Evolutionary conservation across 2,888 invertebrate genomes (phyloP).

Genomic region (Electrophaes corylata): DNA sequence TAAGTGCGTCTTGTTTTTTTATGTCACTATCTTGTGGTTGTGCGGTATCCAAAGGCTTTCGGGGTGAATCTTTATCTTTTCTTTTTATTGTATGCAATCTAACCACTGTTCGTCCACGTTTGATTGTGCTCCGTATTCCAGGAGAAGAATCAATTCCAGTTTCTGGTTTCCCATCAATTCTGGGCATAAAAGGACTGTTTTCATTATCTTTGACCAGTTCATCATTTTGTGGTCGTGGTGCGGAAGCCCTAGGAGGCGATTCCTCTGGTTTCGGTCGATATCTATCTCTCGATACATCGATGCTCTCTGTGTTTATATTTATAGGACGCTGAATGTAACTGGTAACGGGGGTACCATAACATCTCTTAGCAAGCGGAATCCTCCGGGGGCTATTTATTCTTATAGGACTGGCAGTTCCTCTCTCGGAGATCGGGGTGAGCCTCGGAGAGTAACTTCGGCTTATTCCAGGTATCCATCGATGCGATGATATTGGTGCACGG

Average conservation of each 20-base stretch:
- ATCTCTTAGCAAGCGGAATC: conserved; percentile 79
- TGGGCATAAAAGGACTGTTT: conserved; percentile 73
- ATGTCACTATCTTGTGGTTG: conserved; percentile 42
- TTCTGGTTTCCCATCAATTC: conserved; percentile 74
- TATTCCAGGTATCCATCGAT: conserved; percentile 65
- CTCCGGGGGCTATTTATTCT: conserved; percentile 76
- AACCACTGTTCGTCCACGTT: conserved; percentile 89
- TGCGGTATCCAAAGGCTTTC: conserved; percentile 55
- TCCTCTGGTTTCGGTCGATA: conserved; percentile 72
- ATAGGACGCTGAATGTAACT: conserved; percentile 85
- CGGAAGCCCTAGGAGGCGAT: conserved; percentile 39
- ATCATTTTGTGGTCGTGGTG: conserved; percentile 51
- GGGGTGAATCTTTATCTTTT: conserved; percentile 77
- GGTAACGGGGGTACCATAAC: conserved; percentile 68
- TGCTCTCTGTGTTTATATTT: conserved; percentile 92
- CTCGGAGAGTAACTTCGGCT: conserved; percentile 88
- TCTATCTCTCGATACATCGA: conserved; percentile 90
- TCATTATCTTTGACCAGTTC: conserved; percentile 59
- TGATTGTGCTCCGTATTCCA: conserved; percentile 84
- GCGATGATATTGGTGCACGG: conserved; percentile 70
- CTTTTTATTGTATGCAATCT: conserved; percentile 87
- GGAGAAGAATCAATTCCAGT: conserved; percentile 74
- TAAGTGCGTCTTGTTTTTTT: conserved; percentile 22
- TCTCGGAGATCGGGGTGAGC: conserved; percentile 87
- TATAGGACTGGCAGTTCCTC: conserved; percentile 65